Evolutionary conservation across 2,888 invertebrate species (phyloP), one percentile per base, ranked within the genome.

Genomic region (Amphipoea oculea): DNA sequence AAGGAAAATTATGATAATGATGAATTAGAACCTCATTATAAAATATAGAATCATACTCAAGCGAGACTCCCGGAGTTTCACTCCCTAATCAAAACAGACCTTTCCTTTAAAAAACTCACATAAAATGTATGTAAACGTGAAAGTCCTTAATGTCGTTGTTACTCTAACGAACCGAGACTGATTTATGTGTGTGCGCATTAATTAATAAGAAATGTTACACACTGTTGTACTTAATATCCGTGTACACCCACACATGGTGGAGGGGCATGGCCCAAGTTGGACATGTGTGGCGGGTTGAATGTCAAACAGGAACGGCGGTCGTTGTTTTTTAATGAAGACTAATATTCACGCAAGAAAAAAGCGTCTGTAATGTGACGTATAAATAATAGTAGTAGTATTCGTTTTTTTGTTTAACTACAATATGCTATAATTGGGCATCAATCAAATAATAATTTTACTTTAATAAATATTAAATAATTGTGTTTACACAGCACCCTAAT

Each of bases 151-250:
- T 88, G 84, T 91, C 91, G 93, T 93, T 94, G 94, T 94, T 93
- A 91, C 92, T 95, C 95, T 97, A 96, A 96, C 96, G 96, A 97
- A 96, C 93, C 94, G 88, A 91, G 96, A 96, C 95, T 96, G 96
- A 97, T 96, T 96, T 97, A 97, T 96, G 96, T 93, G 94, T 93
- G 94, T 91, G 95, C 94, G 94, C 95, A 95, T 96, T 96, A 96
- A 96, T 96, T 96, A 96, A 96, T 96, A 96, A 95, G 95, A 95
- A 94, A 95, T 92, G 94, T 90, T 92, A 91, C 93, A 92, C 94
- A 94, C 93, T 82, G 82, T 74, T 88, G 89, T 89, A 84, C 81
- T 85, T 89, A 82, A 84, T 84, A 86, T 88, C 81, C 86, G 87
- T 89, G 81, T 85, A 92, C 92, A 91, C 93, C 92, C 92, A 93